Evolutionary conservation across 2,113 vertebrate genomes (phyloP).

Genomic region (Acrocephalus kingi): DNA sequence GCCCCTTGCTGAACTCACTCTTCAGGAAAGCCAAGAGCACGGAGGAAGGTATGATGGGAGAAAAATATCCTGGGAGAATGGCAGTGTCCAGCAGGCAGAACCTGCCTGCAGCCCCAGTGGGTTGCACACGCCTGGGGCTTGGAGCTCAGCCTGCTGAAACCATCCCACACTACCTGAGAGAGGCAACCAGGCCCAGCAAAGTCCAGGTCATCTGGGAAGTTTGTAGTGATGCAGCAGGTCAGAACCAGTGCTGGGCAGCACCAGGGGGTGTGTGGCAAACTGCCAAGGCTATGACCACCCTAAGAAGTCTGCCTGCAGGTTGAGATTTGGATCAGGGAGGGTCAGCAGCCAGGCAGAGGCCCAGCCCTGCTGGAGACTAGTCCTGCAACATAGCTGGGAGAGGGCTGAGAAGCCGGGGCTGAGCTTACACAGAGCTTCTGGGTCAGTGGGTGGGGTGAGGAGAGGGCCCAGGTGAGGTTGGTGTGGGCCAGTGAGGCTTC

Average conservation of each 20-base stretch:
- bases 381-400: neutral
- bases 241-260: neutral
- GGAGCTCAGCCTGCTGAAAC: neutral
- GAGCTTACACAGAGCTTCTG: neutral
- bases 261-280: neutral
- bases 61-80: neutral
- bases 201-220: neutral
- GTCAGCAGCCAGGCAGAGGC: neutral
- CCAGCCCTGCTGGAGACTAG: neutral
- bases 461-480: neutral
- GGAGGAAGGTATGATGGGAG: conserved; percentile 33
- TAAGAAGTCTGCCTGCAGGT: accelerated
- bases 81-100: neutral
- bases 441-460: neutral
- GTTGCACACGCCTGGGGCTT: neutral
- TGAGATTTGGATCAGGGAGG: neutral
- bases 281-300: accelerated
- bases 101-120: neutral
- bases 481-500: neutral
- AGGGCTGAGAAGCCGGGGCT: neutral
- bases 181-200: neutral
- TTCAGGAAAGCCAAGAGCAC: conserved; percentile 1
- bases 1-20: conserved; percentile 38
- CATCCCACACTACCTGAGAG: neutral
- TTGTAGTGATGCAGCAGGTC: neutral